Evolutionary conservation across 2,113 vertebrate species (phyloP), one percentile per base, ranked within the genome.

Genomic region (Macquaria australasica): DNA sequence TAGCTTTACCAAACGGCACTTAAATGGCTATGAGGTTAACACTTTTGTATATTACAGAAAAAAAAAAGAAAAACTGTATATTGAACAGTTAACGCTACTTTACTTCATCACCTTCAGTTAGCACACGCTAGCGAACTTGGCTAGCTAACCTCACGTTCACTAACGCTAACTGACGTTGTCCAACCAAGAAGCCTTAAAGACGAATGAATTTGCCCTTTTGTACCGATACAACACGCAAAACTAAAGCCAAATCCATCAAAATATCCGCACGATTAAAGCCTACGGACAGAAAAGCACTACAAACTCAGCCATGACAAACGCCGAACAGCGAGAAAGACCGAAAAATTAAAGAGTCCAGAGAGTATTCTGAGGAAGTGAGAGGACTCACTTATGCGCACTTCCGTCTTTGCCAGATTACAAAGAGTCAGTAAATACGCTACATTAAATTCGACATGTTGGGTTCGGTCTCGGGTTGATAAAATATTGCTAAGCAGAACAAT

Each of bases 111-210:
- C 64, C 43, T 37, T 25, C n/a, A 20, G 75, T 71, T 75, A 77
- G 43, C 77, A 72, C n/a, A 66, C 8, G 85, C 76, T 91, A 91
- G 83, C 87, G 3, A 76, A 60, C 4, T 34, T 34, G 4, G 76
- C 82, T 79, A 87, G 90, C 91, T 87, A 85, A 56, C 64, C 68
- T 16, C 23, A 68, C 34, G 41, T 80, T 74, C n/a, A 37, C 60
- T 21, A 56, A 73, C 73, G n/a, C 66, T 37, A 88, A 34, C 63
- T 34, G 55, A 62, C 81, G 21, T 56, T 37, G 86, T 77, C 76
- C 81, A 37, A 69, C 66, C 56, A 69, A 85, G 60, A 69, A 76
- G 69, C 45, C 55, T 4, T 20, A 79, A 14, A 63, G 41, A 67
- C 37, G 6, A 82, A 53, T 10, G 6, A 82, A 53, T 10, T 62